Evolutionary conservation across 2,113 vertebrate genomes (phyloP).

Genomic region (Tor tambroides): DNA sequence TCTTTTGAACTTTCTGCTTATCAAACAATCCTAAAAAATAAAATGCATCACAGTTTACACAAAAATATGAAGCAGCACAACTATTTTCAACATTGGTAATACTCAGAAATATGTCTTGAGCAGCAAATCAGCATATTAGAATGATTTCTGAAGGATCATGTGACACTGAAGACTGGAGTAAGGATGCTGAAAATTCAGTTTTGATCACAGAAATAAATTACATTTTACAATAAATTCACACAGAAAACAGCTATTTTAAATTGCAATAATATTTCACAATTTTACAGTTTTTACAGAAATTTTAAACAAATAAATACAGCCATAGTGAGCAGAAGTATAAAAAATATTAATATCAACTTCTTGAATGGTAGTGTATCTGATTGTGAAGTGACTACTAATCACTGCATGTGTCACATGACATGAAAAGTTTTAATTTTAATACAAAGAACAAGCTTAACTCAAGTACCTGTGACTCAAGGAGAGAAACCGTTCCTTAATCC

Average conservation of each 20-base stretch:
- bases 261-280: neutral
- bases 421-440: neutral
- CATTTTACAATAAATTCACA: neutral
- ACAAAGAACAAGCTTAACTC: neutral
- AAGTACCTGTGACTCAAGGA: conserved; percentile 10
- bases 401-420: neutral
- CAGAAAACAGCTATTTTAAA: neutral
- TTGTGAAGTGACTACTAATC: neutral
- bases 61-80: too few species aligned
- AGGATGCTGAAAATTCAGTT: too few species aligned
- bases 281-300: neutral
- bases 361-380: neutral
- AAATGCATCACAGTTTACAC: too few species aligned
- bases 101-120: too few species aligned
- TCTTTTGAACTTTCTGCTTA: too few species aligned
- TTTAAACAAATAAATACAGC: neutral
- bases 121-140: too few species aligned
- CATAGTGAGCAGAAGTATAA: neutral
- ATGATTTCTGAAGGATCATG: too few species aligned
- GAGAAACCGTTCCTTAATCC: conserved; percentile 23
- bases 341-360: neutral
- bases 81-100: too few species aligned
- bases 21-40: too few species aligned
- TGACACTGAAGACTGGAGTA: too few species aligned
- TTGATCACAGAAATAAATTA: too few species aligned